Base-by-base conservation (phyloP, 2,113 vertebrate genomes). In the Toxotes chatareus region DNA sequence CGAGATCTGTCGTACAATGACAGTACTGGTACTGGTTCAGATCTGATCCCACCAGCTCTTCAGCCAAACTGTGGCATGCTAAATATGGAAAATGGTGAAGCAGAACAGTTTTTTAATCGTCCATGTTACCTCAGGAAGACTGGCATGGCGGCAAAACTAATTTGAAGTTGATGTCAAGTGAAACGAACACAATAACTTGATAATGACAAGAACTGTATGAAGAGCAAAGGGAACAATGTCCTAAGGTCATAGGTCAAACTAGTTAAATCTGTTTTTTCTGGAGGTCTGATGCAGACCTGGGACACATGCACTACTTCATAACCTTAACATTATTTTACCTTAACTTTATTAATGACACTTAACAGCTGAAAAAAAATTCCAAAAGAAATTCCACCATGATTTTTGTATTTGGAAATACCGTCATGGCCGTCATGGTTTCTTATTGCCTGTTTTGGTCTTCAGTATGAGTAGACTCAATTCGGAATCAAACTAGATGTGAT, bases 51-150 rank as follows among this genome's bases (percentile, higher is more conserved):
- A 62, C 51, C 36, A 49, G 49, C 49, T 65, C 44, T 27, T 44
- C 57, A 57, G 79, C 44, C 57, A 75, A 23, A 61, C 19, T 31
- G 72, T 40, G 56, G 34, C n/a, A 4, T 70, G 63, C 68, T 75
- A 60, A 80, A 80, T 77, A 46, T 78, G 51, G 53, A 63, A 65
- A 80, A 70, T 49, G 11, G 42, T 67, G 70, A 79, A 23, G 75
- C 38, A 32, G 61, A 21, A 56, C 53, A 53, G 64, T 17, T 17
- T 16, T 9, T n/a, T 36, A 0, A 34, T 42, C 44, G n/a, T 31
- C 9, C 59, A 57, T 47, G 23, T 42, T 51, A 51, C 59, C 49
- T 63, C 17, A 62, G 7, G 11, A 68, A 67, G 13, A 19, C 6
- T 27, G 53, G 1, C 21, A 38, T 36, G 4, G 38, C 11, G 32